Conservation (phyloP, 2,113 vertebrate genomes). For the Charadrius vociferus region DNA sequence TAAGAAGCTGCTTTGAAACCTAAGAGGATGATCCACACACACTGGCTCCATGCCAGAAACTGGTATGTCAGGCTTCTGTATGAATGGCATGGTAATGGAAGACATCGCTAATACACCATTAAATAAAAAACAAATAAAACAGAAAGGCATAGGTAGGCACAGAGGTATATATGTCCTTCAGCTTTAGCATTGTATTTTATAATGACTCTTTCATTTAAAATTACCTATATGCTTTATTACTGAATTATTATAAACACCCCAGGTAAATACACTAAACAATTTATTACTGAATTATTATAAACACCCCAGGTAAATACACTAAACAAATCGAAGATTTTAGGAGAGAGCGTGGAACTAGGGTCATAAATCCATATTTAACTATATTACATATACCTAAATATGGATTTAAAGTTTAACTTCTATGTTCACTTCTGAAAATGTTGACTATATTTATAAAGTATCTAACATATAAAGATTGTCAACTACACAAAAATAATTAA, state of each 20-base stretch:
- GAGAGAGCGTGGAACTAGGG: neutral
- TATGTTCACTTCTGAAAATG: neutral
- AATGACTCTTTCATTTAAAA: neutral
- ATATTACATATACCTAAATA: neutral
- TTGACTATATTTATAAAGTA: neutral
- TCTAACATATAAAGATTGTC: neutral
- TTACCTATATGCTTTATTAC: neutral
- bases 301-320: neutral
- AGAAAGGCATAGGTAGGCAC: neutral
- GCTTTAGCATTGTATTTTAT: neutral
- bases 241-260: neutral
- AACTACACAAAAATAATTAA: neutral
- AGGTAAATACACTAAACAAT: neutral
- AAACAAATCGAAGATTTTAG: neutral
- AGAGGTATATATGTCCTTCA: neutral
- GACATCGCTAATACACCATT: neutral
- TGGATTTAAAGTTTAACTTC: neutral
- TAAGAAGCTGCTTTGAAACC: slow-evolving; percentile 7
- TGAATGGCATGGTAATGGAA: neutral
- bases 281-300: neutral
- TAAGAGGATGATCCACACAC: neutral
- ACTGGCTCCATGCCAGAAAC: neutral
- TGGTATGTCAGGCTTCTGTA: neutral
- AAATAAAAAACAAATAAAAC: neutral
- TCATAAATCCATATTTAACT: neutral